phyloP scores from a whole-genome alignment of 2,797 vertebrate species.

The Typhlichthys subterraneus region DNA sequence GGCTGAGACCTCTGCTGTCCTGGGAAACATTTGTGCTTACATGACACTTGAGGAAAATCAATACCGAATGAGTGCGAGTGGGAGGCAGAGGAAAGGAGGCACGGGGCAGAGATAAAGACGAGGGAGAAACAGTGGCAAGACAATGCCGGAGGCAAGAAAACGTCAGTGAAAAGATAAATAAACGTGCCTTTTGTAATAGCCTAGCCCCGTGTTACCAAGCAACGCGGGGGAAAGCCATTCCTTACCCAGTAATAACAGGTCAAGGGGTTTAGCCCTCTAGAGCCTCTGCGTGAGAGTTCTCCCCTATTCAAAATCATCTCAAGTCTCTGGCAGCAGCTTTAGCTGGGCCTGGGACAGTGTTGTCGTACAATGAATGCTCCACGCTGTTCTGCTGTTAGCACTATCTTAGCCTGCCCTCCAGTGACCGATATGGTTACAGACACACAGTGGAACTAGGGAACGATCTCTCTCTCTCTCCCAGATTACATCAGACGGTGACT shows the following conservation, averaged over 20 bases:
- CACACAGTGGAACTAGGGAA: neutral
- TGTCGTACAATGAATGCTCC: conserved; percentile 26
- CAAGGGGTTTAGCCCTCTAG: conserved; percentile 47
- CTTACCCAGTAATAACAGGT: conserved; percentile 64
- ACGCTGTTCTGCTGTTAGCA: conserved; percentile 21
- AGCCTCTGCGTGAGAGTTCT: conserved; percentile 51
- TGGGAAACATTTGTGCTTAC: conserved; percentile 43
- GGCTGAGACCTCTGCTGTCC: conserved; percentile 43
- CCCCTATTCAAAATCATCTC: conserved; percentile 53
- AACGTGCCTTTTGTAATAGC: conserved; percentile 56
- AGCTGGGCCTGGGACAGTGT: conserved; percentile 35
- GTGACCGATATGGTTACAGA: conserved; percentile 28
- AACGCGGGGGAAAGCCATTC: conserved; percentile 54
- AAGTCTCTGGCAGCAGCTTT: conserved; percentile 45
- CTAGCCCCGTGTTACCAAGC: conserved; percentile 58
- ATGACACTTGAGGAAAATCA: conserved; percentile 50
- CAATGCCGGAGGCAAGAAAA: conserved; percentile 31
- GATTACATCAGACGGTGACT: conserved; percentile 1
- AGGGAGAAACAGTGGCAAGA: conserved; percentile 24
- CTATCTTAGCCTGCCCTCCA: conserved; percentile 28
- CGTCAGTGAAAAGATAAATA: conserved; percentile 43
- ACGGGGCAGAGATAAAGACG: conserved; percentile 15
- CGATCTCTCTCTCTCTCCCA: conserved; percentile 17
- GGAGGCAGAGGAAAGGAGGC: neutral
- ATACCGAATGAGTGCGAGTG: conserved; percentile 36